phyloP scores from a whole-genome alignment of 1,140 invertebrate genomes.

The Leptinotarsa lineolata region DNA sequence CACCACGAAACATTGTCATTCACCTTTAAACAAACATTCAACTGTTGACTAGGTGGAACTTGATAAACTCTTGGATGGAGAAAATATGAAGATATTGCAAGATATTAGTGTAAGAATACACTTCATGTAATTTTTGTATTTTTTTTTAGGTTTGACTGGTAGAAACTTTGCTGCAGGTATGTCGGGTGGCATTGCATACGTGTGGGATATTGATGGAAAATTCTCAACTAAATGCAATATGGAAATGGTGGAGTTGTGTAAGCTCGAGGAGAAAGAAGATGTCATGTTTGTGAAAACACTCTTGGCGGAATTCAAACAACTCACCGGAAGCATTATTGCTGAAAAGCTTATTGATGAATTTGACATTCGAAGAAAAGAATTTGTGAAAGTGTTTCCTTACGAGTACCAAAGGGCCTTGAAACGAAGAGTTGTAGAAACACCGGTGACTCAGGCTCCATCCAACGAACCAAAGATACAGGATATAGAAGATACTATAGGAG shows the following conservation, averaged over 20 bases:
- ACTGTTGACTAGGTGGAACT: too few species aligned
- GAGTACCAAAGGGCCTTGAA: conserved; percentile 93
- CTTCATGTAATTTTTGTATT: neutral
- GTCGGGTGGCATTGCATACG: conserved; percentile 86
- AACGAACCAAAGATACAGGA: conserved; percentile 68
- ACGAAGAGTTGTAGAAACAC: conserved; percentile 68
- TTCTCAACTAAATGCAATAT: conserved; percentile 87
- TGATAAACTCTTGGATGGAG: too few species aligned
- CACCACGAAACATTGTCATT: too few species aligned
- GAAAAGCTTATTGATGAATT: conserved; percentile 79
- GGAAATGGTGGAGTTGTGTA: conserved; percentile 88
- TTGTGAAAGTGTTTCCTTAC: conserved; percentile 97
- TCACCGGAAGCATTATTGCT: conserved; percentile 90
- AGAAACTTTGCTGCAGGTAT: conserved; percentile 95
- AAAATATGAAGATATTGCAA: too few species aligned
- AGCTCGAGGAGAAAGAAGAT: conserved; percentile 80
- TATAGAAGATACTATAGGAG: conserved; percentile 86
- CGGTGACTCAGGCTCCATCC: conserved; percentile 50
- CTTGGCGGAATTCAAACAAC: conserved; percentile 84
- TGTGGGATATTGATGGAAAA: conserved; percentile 86
- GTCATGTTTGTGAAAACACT: conserved; percentile 77
- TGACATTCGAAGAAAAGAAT: conserved; percentile 76
- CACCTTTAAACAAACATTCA: too few species aligned
- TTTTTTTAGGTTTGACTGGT: conserved; percentile 76
- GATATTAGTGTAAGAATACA: too few species aligned